Conservation (phyloP, 2,113 vertebrate species). For the Calonectris borealis region DNA sequence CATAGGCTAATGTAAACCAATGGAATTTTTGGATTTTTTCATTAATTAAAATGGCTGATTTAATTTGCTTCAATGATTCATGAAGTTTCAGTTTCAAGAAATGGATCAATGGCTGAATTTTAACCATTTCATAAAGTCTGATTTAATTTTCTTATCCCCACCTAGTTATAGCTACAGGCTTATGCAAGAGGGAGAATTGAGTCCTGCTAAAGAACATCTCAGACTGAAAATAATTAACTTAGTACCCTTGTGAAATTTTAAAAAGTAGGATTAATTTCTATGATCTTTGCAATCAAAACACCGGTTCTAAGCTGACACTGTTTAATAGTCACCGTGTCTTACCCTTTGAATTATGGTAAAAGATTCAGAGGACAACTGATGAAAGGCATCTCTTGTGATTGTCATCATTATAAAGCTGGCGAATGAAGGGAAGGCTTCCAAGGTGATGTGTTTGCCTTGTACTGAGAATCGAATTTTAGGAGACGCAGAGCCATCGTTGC, state of each 20-base stretch:
- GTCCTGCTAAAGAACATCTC: neutral
- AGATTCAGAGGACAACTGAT: neutral
- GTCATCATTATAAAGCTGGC: neutral
- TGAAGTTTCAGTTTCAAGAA: neutral
- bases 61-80: neutral
- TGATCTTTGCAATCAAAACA: constrained; percentile 56
- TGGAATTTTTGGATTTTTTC: neutral
- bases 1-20: neutral
- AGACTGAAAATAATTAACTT: neutral
- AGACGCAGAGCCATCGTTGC: neutral
- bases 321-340: constrained; percentile 39
- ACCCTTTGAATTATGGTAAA: neutral
- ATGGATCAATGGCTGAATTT: constrained; percentile 10
- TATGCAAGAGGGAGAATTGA: neutral
- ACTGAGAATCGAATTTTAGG: neutral
- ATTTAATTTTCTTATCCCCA: neutral
- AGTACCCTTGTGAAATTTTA: neutral
- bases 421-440: neutral
- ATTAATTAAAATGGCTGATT: neutral
- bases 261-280: constrained; percentile 44
- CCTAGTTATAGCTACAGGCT: neutral
- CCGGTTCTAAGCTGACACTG: constrained; percentile 19
- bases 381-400: neutral
- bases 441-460: neutral
- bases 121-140: neutral